These are phyloP conservation scores for Eumaeus atala DNA, from an alignment of 1,140 invertebrate genomes.

Conservation along the genomic window DNA sequence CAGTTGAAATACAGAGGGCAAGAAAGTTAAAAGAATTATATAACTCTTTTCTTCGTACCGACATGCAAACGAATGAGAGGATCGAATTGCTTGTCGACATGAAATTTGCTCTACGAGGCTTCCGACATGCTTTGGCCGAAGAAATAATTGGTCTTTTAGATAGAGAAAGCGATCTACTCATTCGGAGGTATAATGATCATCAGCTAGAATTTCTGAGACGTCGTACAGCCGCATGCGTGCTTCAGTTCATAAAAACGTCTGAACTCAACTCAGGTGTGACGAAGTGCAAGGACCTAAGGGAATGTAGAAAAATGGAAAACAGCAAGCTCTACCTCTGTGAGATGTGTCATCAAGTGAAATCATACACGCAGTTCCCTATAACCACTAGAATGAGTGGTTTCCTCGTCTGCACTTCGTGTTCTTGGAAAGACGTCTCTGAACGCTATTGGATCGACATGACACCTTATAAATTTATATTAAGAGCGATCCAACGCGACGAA, in stretches of 20 bases:
- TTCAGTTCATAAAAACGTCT: conserved; percentile 72
- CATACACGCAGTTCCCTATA: conserved; percentile 69
- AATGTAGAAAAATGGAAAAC: conserved; percentile 68
- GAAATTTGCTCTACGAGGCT: conserved; percentile 72
- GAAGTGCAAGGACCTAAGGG: conserved; percentile 64
- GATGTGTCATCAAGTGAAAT: conserved; percentile 73
- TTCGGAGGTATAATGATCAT: conserved; percentile 63
- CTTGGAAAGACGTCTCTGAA: conserved; percentile 71
- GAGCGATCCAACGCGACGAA: conserved; percentile 77
- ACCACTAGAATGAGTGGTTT: conserved; percentile 58
- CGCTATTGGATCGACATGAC: conserved; percentile 74
- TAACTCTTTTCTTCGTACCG: conserved; percentile 68
- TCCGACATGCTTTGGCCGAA: conserved; percentile 72
- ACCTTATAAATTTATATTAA: conserved; percentile 77
- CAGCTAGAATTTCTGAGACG: conserved; percentile 75
- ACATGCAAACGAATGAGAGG: conserved; percentile 69
- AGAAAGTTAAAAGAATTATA: conserved; percentile 77
- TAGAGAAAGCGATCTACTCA: conserved; percentile 76
- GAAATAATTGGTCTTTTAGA: conserved; percentile 76
- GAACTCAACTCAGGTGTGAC: conserved; percentile 74
- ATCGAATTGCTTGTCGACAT: conserved; percentile 76
- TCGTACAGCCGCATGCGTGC: conserved; percentile 72
- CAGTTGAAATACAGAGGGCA: conserved; percentile 79
- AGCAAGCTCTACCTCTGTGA: conserved; percentile 71
- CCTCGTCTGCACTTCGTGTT: conserved; percentile 72